Evolutionary conservation across 2,113 vertebrate species (phyloP).

Genomic region (Conger conger): DNA sequence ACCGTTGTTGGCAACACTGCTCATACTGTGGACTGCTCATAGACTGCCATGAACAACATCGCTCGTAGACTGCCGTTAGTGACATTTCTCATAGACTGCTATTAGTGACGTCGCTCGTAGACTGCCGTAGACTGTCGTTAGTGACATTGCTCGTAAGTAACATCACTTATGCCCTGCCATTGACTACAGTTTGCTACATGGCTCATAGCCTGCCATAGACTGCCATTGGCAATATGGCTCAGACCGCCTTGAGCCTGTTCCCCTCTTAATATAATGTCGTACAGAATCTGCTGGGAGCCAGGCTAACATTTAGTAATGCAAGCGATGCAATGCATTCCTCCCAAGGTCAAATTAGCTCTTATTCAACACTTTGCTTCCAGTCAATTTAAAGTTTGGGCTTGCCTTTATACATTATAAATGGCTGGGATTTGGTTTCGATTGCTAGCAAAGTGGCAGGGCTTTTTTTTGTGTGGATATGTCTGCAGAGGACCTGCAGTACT

Average conservation of each 20-base stretch:
- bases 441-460: neutral
- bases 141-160: too few species aligned
- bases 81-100: too few species aligned
- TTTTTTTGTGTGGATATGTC: neutral
- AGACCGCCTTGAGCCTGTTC: neutral
- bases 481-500: neutral
- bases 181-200: neutral
- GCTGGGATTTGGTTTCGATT: neutral
- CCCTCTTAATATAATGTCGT: neutral
- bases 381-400: neutral
- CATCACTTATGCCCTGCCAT: too few species aligned
- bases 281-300: neutral
- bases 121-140: too few species aligned
- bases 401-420: neutral
- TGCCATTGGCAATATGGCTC: too few species aligned
- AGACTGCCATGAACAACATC: too few species aligned
- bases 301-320: neutral
- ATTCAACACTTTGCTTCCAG: neutral
- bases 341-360: neutral
- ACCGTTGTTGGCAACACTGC: too few species aligned
- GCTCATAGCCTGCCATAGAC: neutral
- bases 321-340: neutral
- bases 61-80: too few species aligned
- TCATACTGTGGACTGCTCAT: too few species aligned
- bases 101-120: too few species aligned